A percentile compares a stretch with the other conserved stretches of the same genome.
Conservation (phyloP, 1,140 invertebrate species). For the Brachionus angularis region DNA sequence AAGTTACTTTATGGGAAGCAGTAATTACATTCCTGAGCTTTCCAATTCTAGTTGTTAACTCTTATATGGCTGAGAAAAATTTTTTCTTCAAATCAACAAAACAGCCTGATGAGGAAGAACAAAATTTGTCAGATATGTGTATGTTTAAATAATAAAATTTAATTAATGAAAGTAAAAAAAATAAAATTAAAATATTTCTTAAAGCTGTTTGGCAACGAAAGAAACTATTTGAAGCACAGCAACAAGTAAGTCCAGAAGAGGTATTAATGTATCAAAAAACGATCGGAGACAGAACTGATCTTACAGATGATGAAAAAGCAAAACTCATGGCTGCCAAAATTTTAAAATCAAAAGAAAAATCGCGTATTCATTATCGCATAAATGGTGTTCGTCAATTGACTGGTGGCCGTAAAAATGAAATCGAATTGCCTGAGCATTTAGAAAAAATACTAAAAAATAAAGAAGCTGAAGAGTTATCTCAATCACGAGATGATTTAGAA, state of each 20-base stretch:
- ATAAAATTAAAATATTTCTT: conserved; percentile 42
- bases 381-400: conserved; percentile 62
- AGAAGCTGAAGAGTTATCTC: not conserved
- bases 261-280: conserved; percentile 46
- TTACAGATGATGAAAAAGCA: conserved; percentile 64
- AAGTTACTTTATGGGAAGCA: conserved; percentile 66
- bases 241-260: conserved; percentile 35
- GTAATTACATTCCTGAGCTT: conserved; percentile 64
- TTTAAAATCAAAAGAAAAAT: conserved; percentile 61
- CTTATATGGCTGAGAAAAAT: conserved; percentile 62
- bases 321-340: conserved; percentile 63
- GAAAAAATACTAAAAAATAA: conserved; percentile 38
- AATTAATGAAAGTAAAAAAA: conserved; percentile 45
- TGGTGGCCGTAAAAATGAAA: conserved; percentile 54
- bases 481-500: not conserved
- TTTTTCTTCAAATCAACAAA: conserved; percentile 50
- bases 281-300: conserved; percentile 61
- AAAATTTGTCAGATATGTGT: conserved; percentile 19
- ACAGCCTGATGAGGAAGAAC: conserved; percentile 44
- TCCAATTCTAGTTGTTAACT: conserved; percentile 60
- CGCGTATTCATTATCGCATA: conserved; percentile 64
- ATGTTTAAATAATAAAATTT: not conserved
- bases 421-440: conserved; percentile 45
- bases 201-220: conserved; percentile 31
- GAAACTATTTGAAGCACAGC: conserved; percentile 35